These are phyloP conservation scores for Smittia sp. DNA, from an alignment of 2,888 invertebrate species.

Conservation along the genomic window DNA sequence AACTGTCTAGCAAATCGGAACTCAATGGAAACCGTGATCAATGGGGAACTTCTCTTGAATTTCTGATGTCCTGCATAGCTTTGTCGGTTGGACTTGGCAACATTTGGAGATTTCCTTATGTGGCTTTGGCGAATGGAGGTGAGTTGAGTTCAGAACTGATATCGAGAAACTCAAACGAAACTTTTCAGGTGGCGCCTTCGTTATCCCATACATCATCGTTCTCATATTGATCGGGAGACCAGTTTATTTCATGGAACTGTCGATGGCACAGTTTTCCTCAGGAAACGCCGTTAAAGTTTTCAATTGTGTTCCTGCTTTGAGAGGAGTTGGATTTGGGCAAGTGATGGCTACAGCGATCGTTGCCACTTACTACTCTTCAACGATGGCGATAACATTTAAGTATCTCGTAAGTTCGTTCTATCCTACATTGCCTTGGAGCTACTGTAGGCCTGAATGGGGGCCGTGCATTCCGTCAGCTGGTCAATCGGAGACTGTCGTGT, in stretches of 20 bases:
- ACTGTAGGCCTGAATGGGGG: conserved; percentile 58
- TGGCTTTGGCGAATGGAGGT: no score
- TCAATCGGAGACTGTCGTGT: neutral
- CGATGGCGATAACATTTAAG: conserved; percentile 55
- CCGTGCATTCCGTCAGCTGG: conserved; percentile 49
- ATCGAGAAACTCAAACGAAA: neutral
- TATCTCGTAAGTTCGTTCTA: conserved; percentile 64
- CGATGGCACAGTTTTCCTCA: conserved; percentile 70
- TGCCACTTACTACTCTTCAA: conserved; percentile 59
- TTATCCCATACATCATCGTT: conserved; percentile 57
- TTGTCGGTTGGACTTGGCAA: conserved; percentile 36
- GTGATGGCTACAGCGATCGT: conserved; percentile 58
- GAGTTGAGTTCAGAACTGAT: no score
- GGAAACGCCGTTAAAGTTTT: conserved; percentile 66
- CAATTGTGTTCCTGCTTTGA: conserved; percentile 66
- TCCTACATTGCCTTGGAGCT: conserved; percentile 62
- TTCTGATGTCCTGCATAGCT: conserved; percentile 30
- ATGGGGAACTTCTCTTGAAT: neutral
- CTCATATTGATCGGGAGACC: conserved; percentile 64
- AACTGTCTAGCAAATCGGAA: no score
- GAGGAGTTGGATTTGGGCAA: conserved; percentile 63
- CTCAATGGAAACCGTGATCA: no score
- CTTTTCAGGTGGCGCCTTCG: conserved; percentile 54
- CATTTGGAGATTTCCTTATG: conserved; percentile 55
- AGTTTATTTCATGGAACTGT: conserved; percentile 70